Evolutionary conservation across 2,113 vertebrate species (phyloP), one percentile per base, ranked within the genome.

Genomic region (Nannobrachium achirus): DNA sequence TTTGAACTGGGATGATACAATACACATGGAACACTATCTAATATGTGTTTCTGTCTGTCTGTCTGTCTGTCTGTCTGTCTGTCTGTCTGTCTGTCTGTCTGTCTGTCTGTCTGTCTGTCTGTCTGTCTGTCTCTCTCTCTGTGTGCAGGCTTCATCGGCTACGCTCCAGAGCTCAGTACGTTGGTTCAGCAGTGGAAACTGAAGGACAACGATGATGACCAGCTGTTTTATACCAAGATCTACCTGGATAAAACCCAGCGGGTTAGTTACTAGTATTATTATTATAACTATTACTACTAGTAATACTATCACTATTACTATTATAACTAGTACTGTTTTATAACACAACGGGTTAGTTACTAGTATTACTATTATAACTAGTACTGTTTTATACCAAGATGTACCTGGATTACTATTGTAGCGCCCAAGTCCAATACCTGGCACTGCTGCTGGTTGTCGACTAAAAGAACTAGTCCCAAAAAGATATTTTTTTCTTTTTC

Each of bases 151-250:
- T 94, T 94, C 66, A 92, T 94, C 0, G 93, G 93, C 33, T 93
- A 86, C 0, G 93, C 92, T 18, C 75, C 92, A 1, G 85, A 90
- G 10, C 42, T 94, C 57, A 65, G 88, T 44, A 62, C 71, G 0
- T 67, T 94, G 0, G 92, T 92, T 11, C 90, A 91, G 41, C 86
- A 91, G 44, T 94, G 94, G 94, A 92, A 93, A 25, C 86, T 87
- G 69, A 91, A 89, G 50, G 94, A 94, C 11, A 69, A 93, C 0
- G 92, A 93, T 0, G 93, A 94, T 0, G 93, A 94, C 20, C 93
- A 94, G 44, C 80, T 93, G 0, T 94, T 92, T 76, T 94, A 94
- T 68, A 94, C 93, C 0, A 85, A 76, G 1, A 83, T 94, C 57
- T 94, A 93, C 79, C 80, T 94, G 82, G 89, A 94, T 69, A 85